Base-by-base conservation (phyloP, 53 echinoderm and acorn worm species). In the Patiria pectinifera region DNA sequence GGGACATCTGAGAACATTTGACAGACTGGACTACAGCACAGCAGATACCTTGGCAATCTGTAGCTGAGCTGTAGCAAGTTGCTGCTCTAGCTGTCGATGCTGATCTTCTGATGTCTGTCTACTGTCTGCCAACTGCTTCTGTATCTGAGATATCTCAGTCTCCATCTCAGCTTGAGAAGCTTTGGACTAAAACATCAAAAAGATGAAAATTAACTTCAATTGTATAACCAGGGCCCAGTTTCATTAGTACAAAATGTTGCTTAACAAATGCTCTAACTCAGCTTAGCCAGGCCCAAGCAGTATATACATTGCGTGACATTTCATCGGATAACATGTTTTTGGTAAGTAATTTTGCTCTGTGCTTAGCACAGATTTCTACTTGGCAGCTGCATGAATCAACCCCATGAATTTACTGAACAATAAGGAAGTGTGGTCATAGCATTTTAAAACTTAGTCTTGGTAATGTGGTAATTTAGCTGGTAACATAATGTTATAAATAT, bases 31-130 rank as follows among this genome's bases (percentile, higher is more conserved):
- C 14, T 16, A 66, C 15, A 66, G 3, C 15, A 15, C 19, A 3
- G 4, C 43, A 35, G 94, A 59, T 48, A 96, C 96, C 88, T 96
- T 96, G 62, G 88, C 92, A 24, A 92, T 71, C 46, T 95, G 93
- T 24, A 91, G 84, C 79, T 95, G 95, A 62, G 95, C 81, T 21
- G 91, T 87, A 11, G 93, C 94, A 15, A 97, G 90, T 74, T 93
- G 93, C 83, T 96, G 98, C 18, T 95, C 93, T 18, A 91, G 91
- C 49, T 94, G 91, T 85, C 93, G 72, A 80, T 93, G 93, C 59
- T 93, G 92, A 49, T 95, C 93, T 25, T 98, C 95, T 5, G 87
- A 82, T 10, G 92, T 14, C 75, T 93, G 91, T 59, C 94, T 92
- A 87, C 77, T 82, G 24, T 92, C 95, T 49, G 80, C 85, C 53